These are phyloP conservation scores for Psilopsiagon aymara DNA, from an alignment of 2,113 vertebrate species.

Conservation along the genomic window DNA sequence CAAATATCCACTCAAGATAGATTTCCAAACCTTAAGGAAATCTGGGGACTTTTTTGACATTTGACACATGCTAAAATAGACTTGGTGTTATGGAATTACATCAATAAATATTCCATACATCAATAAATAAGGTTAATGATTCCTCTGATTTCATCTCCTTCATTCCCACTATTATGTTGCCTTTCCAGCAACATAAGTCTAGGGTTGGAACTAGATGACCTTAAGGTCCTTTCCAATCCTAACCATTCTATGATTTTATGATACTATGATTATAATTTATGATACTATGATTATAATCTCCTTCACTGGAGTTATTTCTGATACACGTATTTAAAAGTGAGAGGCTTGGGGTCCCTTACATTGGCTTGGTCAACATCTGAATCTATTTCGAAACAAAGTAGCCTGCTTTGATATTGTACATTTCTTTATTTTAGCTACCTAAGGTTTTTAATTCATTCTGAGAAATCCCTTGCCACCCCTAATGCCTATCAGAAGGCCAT, in stretches of 20 bases:
- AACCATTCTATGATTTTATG: background rate
- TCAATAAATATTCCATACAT: background rate
- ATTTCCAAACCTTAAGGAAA: background rate
- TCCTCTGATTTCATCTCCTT: background rate
- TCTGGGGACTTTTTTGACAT: background rate
- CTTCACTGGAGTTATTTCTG: background rate
- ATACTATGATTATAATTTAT: background rate
- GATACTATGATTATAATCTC: background rate
- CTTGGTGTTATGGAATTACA: background rate
- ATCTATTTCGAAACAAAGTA: background rate
- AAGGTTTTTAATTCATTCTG: background rate
- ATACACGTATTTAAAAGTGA: background rate
- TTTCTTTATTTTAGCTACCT: background rate
- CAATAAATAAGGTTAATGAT: background rate
- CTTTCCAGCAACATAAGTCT: background rate
- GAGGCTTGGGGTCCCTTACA: background rate
- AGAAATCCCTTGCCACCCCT: background rate
- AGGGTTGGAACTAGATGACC: background rate
- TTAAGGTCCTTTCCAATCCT: background rate
- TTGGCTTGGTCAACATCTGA: background rate
- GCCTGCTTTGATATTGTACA: background rate
- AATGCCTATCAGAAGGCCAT: background rate
- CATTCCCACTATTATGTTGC: background rate
- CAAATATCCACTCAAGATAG: background rate
- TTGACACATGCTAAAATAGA: background rate